A percentile compares a stretch with the other conserved stretches of the same genome.
Conservation (phyloP, 2,113 vertebrate genomes). For the Dunckerocampus dactyliophorus region DNA sequence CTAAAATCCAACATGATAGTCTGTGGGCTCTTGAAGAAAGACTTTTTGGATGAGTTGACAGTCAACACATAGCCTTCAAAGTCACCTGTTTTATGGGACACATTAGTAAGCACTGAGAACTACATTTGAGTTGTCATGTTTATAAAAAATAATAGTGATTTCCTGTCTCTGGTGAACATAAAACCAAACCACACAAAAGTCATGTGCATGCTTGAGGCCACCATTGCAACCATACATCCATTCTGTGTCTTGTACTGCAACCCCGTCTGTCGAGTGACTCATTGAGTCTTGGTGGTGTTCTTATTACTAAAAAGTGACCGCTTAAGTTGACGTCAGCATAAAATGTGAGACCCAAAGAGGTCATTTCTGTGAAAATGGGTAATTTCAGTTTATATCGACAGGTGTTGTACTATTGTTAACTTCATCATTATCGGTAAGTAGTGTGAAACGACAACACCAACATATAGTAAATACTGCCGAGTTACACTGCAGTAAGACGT, state of each 20-base stretch:
- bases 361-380: no score
- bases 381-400: no score
- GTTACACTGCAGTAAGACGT: no score
- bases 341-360: no score
- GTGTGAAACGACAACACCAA: no score
- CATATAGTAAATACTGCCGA: no score
- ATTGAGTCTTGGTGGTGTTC: not conserved
- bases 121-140: constrained; percentile 7
- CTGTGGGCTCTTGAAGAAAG: constrained; percentile 14
- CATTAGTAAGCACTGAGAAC: not conserved
- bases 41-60: constrained; percentile 2
- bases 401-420: no score
- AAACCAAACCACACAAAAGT: not conserved
- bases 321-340: no score
- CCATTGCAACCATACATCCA: no score
- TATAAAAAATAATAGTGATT: constrained; percentile 1
- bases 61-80: not conserved
- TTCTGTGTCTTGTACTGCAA: no score
- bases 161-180: constrained; percentile 4
- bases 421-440: no score
- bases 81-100: constrained; percentile 2
- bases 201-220: constrained; percentile 6
- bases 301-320: no score
- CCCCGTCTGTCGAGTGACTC: not conserved
- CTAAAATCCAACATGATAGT: constrained; percentile 15